Evolutionary conservation across 2,113 vertebrate genomes (phyloP), one percentile per base, ranked within the genome.

Genomic region (Plestiodon gilberti): DNA sequence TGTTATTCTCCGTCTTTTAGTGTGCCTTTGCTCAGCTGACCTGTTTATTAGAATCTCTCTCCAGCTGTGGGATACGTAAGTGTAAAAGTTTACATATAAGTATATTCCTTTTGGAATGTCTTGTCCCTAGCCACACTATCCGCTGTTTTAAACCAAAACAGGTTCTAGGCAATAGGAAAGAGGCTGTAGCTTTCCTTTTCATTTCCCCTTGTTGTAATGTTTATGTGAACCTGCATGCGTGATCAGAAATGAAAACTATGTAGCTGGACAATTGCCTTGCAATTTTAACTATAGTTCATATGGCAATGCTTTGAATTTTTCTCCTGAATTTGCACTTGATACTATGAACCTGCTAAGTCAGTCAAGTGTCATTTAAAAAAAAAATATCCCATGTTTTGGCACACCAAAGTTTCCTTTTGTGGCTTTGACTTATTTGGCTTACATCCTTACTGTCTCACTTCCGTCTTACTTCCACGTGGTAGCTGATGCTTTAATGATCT

Each of bases 81-180:
- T 90, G 92, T 94, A 92, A 92, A 95, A 94, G 91, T 95, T 95
- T 94, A 93, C 91, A 87, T 94, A 91, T 74, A 94, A 92, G 92
- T 90, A 89, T 85, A 91, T 95, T 93, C 90, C 65, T 83, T 82
- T n/a, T 25, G 89, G 92, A 94, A 90, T 88, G 84, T 89, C 88
- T 74, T 92, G 83, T 90, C 86, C 48, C 57, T 67, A n/a, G 88
- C 0, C 0, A 91, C 92, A 92, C 84, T 79, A 25, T 90, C 86
- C 75, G 83, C 81, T 87, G 87, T 91, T 89, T 92, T 92, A 94
- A 93, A 93, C 75, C 69, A 15, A 88, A 93, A 86, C 91, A 92
- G 81, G 89, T 91, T 92, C 78, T 55, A 92, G 55, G 55, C 55
- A 57, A 15, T 64, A 64, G 61, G 61, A 64, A 38, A 22, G 57